These are phyloP conservation scores for Bombyx mandarina DNA, from an alignment of 1,140 invertebrate species.

Conservation along the genomic window DNA sequence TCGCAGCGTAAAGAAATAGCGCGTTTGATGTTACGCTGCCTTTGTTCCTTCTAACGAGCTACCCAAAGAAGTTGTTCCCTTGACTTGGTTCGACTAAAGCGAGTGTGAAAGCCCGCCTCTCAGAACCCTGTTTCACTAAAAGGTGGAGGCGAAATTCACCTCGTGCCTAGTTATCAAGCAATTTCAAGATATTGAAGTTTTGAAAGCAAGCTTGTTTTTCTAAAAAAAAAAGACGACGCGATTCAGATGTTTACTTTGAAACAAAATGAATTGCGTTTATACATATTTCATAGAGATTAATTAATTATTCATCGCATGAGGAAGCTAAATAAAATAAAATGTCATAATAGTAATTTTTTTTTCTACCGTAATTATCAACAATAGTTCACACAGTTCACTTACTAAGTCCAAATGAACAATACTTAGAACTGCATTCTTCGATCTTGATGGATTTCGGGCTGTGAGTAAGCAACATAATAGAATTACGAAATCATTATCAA, in stretches of 20 bases:
- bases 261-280: neutral
- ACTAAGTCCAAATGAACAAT: conserved; percentile 13
- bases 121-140: conserved; percentile 15
- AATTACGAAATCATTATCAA: conserved; percentile 28
- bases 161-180: neutral
- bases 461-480: conserved; percentile 28
- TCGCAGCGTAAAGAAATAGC: conserved; percentile 38
- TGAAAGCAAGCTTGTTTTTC: neutral
- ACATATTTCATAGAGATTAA: neutral
- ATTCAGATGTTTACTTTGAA: neutral
- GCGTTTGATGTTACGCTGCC: conserved; percentile 37
- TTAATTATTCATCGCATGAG: neutral
- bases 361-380: too few relatives aligned
- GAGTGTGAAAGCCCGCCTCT: conserved; percentile 30
- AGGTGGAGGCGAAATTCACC: conserved; percentile 12
- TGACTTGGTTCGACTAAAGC: conserved; percentile 23
- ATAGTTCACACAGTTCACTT: too few relatives aligned
- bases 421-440: conserved; percentile 15
- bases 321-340: too few relatives aligned
- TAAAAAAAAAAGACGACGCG: too few relatives aligned
- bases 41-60: conserved; percentile 46
- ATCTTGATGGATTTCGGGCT: conserved; percentile 20
- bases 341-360: too few relatives aligned
- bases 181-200: neutral
- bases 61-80: conserved; percentile 18